Evolutionary conservation across 2,797 vertebrate species (phyloP).

Genomic region (Silurus aristotelis): DNA sequence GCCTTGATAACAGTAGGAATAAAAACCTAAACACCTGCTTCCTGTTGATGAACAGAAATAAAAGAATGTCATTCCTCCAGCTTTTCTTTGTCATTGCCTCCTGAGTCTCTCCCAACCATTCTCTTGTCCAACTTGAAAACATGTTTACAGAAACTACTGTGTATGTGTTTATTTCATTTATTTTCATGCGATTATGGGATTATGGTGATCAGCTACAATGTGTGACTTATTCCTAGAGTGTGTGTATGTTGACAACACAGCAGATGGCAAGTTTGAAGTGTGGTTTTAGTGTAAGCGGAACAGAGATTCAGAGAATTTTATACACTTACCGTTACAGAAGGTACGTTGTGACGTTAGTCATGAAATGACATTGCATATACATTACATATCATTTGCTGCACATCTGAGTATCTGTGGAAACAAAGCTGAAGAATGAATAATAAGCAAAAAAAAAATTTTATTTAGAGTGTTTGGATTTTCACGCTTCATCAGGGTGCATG

Average conservation of each 20-base stretch:
- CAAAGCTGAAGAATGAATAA: background rate
- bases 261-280: constrained; percentile 3
- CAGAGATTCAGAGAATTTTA: background rate
- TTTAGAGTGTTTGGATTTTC: background rate
- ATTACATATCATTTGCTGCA: background rate
- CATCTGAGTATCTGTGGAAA: background rate
- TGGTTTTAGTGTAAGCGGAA: background rate
- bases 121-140: background rate
- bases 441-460: background rate
- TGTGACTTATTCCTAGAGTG: background rate
- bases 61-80: background rate
- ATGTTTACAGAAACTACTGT: background rate
- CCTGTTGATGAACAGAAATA: background rate
- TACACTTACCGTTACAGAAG: background rate
- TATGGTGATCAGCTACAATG: background rate
- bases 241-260: background rate
- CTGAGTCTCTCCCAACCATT: background rate
- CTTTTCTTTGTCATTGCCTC: background rate
- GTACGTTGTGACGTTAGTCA: background rate
- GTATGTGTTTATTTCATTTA: background rate
- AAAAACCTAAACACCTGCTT: background rate
- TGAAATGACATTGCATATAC: background rate
- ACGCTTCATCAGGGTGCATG: background rate
- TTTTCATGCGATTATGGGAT: background rate
- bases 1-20: background rate